Base-by-base conservation (phyloP, 2,888 invertebrate genomes). In the Blastobasis adustella region DNA sequence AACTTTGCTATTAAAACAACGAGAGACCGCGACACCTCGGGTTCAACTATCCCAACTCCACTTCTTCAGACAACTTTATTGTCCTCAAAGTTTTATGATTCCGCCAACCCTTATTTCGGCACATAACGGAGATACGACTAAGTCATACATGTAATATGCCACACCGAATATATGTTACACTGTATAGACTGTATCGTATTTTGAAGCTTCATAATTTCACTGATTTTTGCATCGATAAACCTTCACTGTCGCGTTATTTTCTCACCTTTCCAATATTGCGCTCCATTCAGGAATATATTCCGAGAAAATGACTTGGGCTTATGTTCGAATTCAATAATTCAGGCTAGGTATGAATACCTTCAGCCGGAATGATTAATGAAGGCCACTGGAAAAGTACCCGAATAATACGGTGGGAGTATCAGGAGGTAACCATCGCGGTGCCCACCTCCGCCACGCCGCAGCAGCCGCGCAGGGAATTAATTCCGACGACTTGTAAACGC, bases 21-120 rank as follows among this genome's bases (percentile, higher is more conserved):
- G 50, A 23, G 23, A 42, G 70, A 57, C 73, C 64, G 67, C 72
- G 78, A 79, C 79, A 81, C 77, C 74, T 79, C 68, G 68, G 70
- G 76, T 77, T 78, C 78, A 77, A 79, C 76, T 78, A 76, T 71
- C 66, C 66, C 58, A 74, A 77, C 72, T 78, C 72, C 58, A 71
- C 67, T 77, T 72, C 74, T 71, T 75, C 66, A 66, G 54, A 58
- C 61, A 71, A 80, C 67, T 81, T 80, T 77, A 77, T 73, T 79
- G 77, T 78, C 73, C 74, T 73, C 61, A 67, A 82, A 82, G 73
- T 80, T 82, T 76, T 71, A 69, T 67, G 69, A 68, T 60, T 69
- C 57, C 67, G 64, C 69, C 66, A 71, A 74, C 72, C 71, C 69
- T 71, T 70, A n/a, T 69, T 59, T 58, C 56, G 51, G 58, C 57